A percentile compares a stretch with the other conserved stretches of the same genome.
phyloP scores from a whole-genome alignment of 2,113 vertebrate species.

The Hystrix brachyura region DNA sequence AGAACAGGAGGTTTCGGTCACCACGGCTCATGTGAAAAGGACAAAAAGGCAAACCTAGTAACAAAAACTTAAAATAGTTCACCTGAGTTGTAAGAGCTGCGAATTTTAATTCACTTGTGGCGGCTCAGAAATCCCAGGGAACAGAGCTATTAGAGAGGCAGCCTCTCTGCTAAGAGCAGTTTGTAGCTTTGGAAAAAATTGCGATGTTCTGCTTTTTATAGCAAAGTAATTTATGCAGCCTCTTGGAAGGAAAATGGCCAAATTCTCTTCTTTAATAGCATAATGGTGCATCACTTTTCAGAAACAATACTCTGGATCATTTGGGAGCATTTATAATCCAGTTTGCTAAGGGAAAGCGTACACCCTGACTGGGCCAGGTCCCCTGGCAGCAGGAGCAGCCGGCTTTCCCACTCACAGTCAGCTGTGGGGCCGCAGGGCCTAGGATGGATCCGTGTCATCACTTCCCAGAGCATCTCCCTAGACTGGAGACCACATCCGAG shows the following conservation, averaged over 20 bases:
- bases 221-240: neutral
- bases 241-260: slow-evolving; percentile 1
- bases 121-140: neutral
- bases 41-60: neutral
- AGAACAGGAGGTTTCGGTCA: neutral
- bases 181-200: neutral
- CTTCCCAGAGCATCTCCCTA: neutral
- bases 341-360: neutral
- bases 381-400: neutral
- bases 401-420: neutral
- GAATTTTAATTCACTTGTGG: neutral
- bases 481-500: neutral
- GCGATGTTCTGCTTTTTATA: neutral
- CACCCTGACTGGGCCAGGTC: neutral
- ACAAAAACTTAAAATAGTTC: neutral
- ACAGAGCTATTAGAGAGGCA: neutral
- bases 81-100: neutral
- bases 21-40: neutral
- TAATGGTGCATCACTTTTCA: neutral
- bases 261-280: neutral
- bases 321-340: neutral
- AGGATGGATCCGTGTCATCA: neutral
- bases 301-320: neutral
- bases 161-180: neutral
- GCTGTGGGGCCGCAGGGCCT: neutral